A percentile compares a stretch with the other conserved stretches of the same genome.
Evolutionary conservation across 2,797 vertebrate species (phyloP).

Genomic region (Potorous gilbertii): DNA sequence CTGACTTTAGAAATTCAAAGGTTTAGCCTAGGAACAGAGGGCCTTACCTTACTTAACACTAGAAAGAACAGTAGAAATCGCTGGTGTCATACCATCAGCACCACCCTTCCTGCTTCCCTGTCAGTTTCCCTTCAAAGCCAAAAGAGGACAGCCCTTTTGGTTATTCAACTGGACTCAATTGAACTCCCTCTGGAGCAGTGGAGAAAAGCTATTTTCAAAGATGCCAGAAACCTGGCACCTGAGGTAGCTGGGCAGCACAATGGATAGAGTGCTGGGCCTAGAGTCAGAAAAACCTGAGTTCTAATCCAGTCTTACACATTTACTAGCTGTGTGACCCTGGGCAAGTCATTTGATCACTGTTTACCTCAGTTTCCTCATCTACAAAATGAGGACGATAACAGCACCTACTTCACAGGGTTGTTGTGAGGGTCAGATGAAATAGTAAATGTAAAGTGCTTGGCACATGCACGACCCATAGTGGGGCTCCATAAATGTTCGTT

Average conservation of each 20-base stretch:
- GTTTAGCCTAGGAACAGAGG: too few species aligned
- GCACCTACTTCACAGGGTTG: neutral
- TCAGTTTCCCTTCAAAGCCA: slow-evolving; percentile 6
- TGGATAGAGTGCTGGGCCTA: neutral
- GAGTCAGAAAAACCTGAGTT: neutral
- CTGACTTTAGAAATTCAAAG: neutral
- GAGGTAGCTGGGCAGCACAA: neutral
- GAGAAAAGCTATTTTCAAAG: slow-evolving; percentile 32
- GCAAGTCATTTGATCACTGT: neutral
- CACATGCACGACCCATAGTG: neutral
- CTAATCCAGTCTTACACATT: neutral
- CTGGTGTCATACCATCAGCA: neutral
- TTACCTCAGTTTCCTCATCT: neutral
- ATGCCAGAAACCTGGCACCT: neutral
- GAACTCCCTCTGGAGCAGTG: neutral
- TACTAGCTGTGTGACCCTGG: neutral
- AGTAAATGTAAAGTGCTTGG: neutral
- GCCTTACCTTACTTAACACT: neutral
- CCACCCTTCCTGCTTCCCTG: neutral
- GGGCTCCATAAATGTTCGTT: neutral
- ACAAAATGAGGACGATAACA: neutral
- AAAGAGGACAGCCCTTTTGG: neutral
- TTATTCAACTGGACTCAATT: neutral
- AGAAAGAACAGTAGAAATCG: neutral
- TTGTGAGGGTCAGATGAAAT: neutral